A percentile compares a stretch with the other conserved stretches of the same genome.
phyloP scores from a whole-genome alignment of 2,113 vertebrate genomes.

The Okapia johnstoni region DNA sequence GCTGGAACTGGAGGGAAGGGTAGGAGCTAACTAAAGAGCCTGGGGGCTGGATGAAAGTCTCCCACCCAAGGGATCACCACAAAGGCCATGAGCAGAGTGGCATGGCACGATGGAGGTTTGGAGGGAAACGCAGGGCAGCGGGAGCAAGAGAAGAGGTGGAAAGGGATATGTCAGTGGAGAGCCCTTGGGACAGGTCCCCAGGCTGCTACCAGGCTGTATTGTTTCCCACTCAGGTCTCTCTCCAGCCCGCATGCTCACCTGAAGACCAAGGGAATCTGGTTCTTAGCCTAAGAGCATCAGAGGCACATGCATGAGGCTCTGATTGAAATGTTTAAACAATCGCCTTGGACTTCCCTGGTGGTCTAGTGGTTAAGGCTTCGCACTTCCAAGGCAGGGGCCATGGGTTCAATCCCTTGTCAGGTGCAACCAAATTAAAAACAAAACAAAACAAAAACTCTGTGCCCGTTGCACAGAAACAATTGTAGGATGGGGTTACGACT shows the following conservation, averaged over 20 bases:
- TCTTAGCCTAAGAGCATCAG: not conserved
- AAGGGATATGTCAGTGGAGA: not conserved
- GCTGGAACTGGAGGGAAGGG: not conserved
- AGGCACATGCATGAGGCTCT: not conserved
- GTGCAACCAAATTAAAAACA: not conserved
- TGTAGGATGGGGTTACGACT: fast-evolving
- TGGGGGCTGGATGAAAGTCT: not conserved
- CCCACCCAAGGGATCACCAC: not conserved
- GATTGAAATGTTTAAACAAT: not conserved
- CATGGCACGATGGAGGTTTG: fast-evolving
- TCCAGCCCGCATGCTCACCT: fast-evolving
- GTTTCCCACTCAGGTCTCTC: not conserved
- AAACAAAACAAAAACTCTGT: not conserved
- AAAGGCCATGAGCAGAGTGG: not conserved
- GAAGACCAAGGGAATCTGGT: not conserved
- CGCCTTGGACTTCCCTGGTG: not conserved
- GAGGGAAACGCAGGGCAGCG: fast-evolving
- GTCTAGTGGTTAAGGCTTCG: not conserved
- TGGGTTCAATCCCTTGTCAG: not conserved
- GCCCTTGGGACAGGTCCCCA: fast-evolving
- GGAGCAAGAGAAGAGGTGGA: not conserved
- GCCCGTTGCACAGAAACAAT: not conserved
- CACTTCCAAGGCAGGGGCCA: fast-evolving
- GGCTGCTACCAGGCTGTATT: fast-evolving
- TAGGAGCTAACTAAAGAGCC: not conserved